Percentiles rank a stretch among this genome's conserved stretches.
These are phyloP conservation scores for Cephus rjabovi DNA, from an alignment of 2,888 invertebrate species.

Conservation along the genomic window DNA sequence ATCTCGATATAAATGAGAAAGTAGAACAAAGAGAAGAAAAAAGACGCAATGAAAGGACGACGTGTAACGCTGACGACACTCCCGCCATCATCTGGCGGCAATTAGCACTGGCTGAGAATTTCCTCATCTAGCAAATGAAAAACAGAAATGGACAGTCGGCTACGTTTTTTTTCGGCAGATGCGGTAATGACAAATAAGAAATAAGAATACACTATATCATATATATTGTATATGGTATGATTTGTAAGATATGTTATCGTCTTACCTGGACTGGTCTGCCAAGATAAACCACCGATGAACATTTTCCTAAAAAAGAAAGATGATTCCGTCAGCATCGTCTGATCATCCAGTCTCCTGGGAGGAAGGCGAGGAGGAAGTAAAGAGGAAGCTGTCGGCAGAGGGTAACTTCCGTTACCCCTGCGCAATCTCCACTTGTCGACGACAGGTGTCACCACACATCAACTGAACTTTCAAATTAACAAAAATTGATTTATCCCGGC, in stretches of 20 bases:
- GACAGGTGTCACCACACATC: conserved; percentile 61
- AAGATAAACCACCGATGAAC: conserved; percentile 99
- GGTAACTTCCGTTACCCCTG: conserved; percentile 51
- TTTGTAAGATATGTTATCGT: conserved; percentile 8
- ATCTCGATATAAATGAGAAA: too few relatives aligned
- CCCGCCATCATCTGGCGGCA: too few relatives aligned
- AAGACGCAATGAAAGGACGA: too few relatives aligned
- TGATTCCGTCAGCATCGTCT: conserved; percentile 57
- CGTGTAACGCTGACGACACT: too few relatives aligned
- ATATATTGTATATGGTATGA: background rate
- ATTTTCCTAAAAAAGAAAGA: conserved; percentile 94
- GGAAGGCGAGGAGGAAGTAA: conserved; percentile 56
- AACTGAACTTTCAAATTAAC: conserved; percentile 38
- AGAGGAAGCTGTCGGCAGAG: conserved; percentile 48
- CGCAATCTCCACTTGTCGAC: conserved; percentile 49
- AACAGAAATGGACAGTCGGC: too few relatives aligned
- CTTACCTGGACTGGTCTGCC: conserved; percentile 99
- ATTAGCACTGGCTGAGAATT: too few relatives aligned
- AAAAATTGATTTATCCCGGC: too few relatives aligned
- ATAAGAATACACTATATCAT: too few relatives aligned
- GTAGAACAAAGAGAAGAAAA: too few relatives aligned
- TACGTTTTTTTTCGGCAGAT: too few relatives aligned
- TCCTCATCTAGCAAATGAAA: too few relatives aligned
- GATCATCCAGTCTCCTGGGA: conserved; percentile 41
- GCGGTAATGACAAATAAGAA: too few relatives aligned